These are phyloP conservation scores for Panulirus ornatus DNA, from an alignment of 1,140 invertebrate species.

Conservation along the genomic window DNA sequence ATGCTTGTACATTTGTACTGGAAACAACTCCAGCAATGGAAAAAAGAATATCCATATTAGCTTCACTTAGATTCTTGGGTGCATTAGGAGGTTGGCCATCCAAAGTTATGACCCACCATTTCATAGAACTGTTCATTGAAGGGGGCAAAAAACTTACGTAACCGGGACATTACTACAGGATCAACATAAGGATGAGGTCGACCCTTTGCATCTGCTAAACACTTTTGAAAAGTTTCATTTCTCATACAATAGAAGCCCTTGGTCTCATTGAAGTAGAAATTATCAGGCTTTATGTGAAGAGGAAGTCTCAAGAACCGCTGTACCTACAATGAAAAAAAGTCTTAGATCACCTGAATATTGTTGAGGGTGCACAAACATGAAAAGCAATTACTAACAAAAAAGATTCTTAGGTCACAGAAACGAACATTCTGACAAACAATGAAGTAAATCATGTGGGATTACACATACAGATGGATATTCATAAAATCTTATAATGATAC, in stretches of 20 bases:
- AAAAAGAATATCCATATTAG: neutral
- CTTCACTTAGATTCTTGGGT: neutral
- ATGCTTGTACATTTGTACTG: slow-evolving; percentile 29
- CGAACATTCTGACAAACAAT: too few species aligned
- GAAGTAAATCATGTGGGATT: too few species aligned
- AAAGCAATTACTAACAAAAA: neutral
- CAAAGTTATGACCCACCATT: slow-evolving; percentile 92
- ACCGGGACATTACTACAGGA: slow-evolving; percentile 84
- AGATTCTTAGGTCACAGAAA: too few species aligned
- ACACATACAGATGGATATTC: too few species aligned
- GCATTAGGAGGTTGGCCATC: slow-evolving; percentile 82
- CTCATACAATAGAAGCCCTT: slow-evolving; percentile 96
- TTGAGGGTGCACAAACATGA: neutral
- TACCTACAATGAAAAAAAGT: slow-evolving; percentile 81
- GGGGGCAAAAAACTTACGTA: slow-evolving; percentile 93
- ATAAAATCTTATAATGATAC: too few species aligned
- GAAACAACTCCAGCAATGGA: slow-evolving; percentile 12
- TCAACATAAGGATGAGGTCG: slow-evolving; percentile 91
- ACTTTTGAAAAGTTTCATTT: slow-evolving; percentile 83
- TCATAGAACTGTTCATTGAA: slow-evolving; percentile 95
- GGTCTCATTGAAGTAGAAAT: slow-evolving; percentile 95
- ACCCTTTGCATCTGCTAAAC: slow-evolving; percentile 95
- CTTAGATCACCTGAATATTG: neutral
- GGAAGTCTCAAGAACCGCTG: slow-evolving; percentile 93
- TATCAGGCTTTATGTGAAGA: slow-evolving; percentile 89